Conservation (phyloP, 2,797 vertebrate species). For the Sebastiscus tertius region DNA sequence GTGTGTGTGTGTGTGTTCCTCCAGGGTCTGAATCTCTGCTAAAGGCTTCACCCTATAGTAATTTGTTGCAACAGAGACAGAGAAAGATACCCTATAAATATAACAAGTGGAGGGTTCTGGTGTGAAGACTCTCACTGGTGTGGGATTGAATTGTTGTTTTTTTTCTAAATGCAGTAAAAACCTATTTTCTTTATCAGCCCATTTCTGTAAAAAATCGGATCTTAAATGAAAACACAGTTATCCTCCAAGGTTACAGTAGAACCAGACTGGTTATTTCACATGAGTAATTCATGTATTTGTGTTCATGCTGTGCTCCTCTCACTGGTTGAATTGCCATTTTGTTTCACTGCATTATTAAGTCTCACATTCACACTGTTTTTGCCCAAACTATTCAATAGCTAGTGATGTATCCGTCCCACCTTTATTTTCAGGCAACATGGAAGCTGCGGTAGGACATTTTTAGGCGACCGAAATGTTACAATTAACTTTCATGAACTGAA, state of each 20-base stretch:
- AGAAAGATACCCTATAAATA: conserved; percentile 20
- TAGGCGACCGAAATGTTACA: too few species aligned
- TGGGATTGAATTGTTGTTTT: neutral
- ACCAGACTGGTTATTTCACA: neutral
- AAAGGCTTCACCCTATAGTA: conserved; percentile 23
- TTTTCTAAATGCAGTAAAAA: neutral
- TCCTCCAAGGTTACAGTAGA: neutral
- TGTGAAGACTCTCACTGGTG: conserved; percentile 1
- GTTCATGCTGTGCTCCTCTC: neutral
- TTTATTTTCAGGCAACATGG: neutral
- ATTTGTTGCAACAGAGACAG: conserved; percentile 42
- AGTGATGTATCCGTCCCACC: too few species aligned
- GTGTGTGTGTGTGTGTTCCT: neutral
- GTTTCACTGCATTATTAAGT: neutral
- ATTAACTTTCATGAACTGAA: too few species aligned
- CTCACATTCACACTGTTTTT: neutral
- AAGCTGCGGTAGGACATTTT: neutral
- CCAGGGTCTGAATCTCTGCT: conserved; percentile 10
- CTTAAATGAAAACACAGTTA: neutral
- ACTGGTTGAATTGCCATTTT: neutral
- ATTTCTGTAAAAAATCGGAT: neutral
- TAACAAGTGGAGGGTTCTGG: neutral
- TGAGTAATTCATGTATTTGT: neutral
- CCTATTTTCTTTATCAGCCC: neutral
- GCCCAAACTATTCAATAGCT: neutral